Percentiles rank a stretch among this genome's conserved stretches.
Conservation (phyloP, 2,113 vertebrate genomes). For the Crotalus viridis region DNA sequence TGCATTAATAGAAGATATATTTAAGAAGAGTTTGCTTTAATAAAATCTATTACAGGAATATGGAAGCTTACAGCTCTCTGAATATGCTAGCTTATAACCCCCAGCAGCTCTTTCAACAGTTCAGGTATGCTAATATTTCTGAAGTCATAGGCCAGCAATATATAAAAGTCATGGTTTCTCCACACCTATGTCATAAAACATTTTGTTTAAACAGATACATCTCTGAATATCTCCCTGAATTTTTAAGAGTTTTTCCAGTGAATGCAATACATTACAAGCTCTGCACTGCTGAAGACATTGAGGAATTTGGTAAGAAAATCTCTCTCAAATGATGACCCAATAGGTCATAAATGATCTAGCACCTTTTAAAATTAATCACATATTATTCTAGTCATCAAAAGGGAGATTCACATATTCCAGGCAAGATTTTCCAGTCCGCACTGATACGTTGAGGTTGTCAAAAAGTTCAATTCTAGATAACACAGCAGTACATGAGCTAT, state of each 20-base stretch:
- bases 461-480: not conserved
- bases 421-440: not conserved
- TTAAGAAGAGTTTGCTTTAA: constrained; percentile 6
- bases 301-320: not conserved
- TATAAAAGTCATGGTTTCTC: not conserved
- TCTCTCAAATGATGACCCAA: not conserved
- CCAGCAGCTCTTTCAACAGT: not conserved
- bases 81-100: not conserved
- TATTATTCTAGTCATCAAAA: not conserved
- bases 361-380: not conserved
- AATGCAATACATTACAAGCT: not conserved
- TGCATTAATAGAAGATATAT: constrained; percentile 10
- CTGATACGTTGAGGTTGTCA: not conserved
- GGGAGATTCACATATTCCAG: not conserved
- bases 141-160: not conserved
- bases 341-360: not conserved
- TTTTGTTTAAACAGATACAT: not conserved
- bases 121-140: not conserved
- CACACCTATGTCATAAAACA: not conserved
- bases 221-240: not conserved
- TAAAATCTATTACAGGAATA: not conserved
- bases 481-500: not conserved
- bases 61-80: not conserved
- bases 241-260: not conserved
- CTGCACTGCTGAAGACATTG: not conserved